Percentiles rank a stretch among this genome's conserved stretches.
These are phyloP conservation scores for Ammodytes dubius DNA, from an alignment of 2,113 vertebrate genomes.

Conservation along the genomic window DNA sequence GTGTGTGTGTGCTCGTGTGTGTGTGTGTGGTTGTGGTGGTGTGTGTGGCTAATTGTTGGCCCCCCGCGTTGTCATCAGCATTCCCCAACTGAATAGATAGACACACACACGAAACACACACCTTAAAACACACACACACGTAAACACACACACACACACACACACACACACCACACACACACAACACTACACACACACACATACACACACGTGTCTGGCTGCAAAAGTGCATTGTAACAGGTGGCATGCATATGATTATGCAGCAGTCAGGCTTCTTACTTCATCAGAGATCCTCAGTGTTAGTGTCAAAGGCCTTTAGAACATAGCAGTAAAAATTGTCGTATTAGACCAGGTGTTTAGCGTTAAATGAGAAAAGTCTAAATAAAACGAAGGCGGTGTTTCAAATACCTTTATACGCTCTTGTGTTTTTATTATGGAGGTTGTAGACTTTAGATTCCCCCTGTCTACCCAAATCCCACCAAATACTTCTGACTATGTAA, in stretches of 20 bases:
- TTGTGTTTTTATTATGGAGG: not conserved
- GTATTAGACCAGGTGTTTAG: not conserved
- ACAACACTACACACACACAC: too few species aligned
- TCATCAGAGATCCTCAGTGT: constrained; percentile 16
- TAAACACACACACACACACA: too few species aligned
- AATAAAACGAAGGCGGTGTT: not conserved
- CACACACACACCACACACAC: too few species aligned
- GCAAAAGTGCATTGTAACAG: constrained; percentile 10
- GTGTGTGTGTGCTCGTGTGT: too few species aligned
- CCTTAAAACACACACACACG: too few species aligned
- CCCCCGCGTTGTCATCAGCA: constrained; percentile 26
- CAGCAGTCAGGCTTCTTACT: not conserved
- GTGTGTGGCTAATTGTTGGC: constrained; percentile 48
- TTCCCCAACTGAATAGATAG: constrained; percentile 34
- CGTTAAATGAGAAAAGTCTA: not conserved
- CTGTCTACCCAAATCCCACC: too few species aligned
- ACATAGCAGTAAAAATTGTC: not conserved
- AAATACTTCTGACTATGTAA: too few species aligned
- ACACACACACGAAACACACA: too few species aligned
- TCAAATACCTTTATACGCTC: not conserved
- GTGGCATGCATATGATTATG: constrained; percentile 52
- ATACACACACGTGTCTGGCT: not conserved
- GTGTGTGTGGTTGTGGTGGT: too few species aligned
- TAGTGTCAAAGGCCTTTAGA: not conserved
- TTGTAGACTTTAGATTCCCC: not conserved